A percentile compares a stretch with the other conserved stretches of the same genome.
phyloP scores from a whole-genome alignment of 2,888 invertebrate genomes.

The Nephrotoma appendiculata region DNA sequence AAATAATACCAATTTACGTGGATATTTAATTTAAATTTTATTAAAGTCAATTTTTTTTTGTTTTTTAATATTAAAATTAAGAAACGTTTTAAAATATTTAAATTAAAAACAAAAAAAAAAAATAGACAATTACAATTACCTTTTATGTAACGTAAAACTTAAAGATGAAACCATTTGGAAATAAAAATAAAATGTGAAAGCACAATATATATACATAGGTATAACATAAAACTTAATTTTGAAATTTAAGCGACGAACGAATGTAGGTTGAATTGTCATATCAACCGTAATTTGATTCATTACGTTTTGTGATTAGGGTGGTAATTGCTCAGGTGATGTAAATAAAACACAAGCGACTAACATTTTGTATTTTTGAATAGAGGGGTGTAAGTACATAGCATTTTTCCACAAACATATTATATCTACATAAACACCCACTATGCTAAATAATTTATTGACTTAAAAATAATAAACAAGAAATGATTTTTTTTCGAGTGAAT shows the following conservation, averaged over 20 bases:
- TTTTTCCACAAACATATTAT: too few relatives aligned
- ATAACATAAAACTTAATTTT: neutral
- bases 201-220: neutral
- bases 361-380: too few relatives aligned
- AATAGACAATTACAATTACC: neutral
- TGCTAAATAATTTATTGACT: too few relatives aligned
- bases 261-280: neutral
- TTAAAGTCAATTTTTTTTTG: neutral
- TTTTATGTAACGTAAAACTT: neutral
- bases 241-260: neutral
- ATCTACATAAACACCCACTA: too few relatives aligned
- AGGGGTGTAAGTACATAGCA: too few relatives aligned
- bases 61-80: neutral
- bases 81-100: neutral
- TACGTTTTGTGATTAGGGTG: neutral
- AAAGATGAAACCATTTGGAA: neutral
- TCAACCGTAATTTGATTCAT: neutral
- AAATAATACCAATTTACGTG: neutral
- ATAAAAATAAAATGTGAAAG: neutral
- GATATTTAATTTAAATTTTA: neutral
- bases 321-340: neutral
- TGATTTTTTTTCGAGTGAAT: too few relatives aligned
- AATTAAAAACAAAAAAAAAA: neutral
- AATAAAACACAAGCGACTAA: neutral
- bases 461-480: too few relatives aligned